Evolutionary conservation across 64 coral and sea anemone genomes (phyloP).

Genomic region (Montipora capricornis): DNA sequence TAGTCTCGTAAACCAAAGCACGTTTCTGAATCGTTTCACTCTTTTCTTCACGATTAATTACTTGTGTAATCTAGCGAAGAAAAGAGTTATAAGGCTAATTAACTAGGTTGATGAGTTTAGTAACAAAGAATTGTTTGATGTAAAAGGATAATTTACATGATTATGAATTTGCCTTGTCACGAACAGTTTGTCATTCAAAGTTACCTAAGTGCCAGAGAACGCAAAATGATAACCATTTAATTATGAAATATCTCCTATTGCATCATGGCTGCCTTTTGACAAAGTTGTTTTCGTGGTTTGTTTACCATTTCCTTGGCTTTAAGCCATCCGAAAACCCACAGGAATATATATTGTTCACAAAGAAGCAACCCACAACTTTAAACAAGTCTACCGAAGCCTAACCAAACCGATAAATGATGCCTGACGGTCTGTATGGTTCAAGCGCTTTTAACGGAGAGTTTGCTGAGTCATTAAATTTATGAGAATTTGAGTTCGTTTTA

Average conservation of each 20-base stretch:
- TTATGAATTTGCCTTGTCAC: background rate
- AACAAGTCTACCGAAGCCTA: background rate
- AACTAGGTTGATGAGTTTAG: slow-evolving; percentile 23
- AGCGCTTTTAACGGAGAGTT: background rate
- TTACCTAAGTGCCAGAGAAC: background rate
- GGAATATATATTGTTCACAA: background rate
- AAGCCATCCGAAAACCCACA: background rate
- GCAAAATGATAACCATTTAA: too few relatives aligned
- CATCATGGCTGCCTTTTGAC: background rate
- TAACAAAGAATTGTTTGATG: slow-evolving; percentile 13
- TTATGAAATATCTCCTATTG: too few relatives aligned
- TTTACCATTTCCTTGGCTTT: background rate
- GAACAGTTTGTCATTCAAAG: background rate
- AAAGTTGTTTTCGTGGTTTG: background rate
- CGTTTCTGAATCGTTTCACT: background rate
- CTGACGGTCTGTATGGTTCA: background rate
- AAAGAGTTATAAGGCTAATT: background rate
- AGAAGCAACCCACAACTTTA: background rate
- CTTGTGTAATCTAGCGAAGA: background rate
- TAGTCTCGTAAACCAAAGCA: background rate
- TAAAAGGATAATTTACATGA: slow-evolving; percentile 16
- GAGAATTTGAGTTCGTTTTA: too few relatives aligned
- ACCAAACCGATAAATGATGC: background rate
- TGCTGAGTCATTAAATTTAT: background rate
- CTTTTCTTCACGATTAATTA: background rate